Conservation (phyloP, 2,888 invertebrate genomes). For the Sesia bembeciformis region DNA sequence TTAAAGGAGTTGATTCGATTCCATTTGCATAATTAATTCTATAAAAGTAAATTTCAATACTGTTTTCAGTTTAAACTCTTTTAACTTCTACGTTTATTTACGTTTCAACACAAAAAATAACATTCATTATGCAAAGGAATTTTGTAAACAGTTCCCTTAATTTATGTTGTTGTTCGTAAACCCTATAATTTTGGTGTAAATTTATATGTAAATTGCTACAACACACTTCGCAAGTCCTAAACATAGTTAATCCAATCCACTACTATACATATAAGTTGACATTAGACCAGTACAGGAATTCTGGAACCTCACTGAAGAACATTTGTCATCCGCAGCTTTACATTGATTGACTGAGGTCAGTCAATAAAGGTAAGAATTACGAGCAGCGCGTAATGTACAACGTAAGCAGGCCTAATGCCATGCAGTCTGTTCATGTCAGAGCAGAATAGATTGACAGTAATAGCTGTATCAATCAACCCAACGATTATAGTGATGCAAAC, state of each 20-base stretch:
- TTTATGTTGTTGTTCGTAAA: no score
- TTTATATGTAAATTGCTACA: no score
- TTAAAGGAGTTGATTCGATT: neutral
- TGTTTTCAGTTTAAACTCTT: neutral
- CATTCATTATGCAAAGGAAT: no score
- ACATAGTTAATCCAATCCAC: neutral
- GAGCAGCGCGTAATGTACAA: neutral
- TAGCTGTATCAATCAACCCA: slow-evolving; percentile 40
- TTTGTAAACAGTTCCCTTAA: no score
- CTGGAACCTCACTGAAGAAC: neutral
- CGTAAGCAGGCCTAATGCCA: neutral
- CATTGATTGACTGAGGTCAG: neutral
- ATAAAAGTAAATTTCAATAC: neutral
- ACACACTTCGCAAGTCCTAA: neutral
- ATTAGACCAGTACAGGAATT: neutral
- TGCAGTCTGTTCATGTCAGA: neutral
- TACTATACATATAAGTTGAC: neutral
- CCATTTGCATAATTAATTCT: neutral
- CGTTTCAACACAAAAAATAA: no score
- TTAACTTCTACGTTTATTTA: no score
- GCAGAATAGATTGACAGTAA: slow-evolving; percentile 2
- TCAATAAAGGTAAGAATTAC: neutral
- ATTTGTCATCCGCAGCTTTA: neutral
- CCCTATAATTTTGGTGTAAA: no score
- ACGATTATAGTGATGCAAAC: slow-evolving; percentile 43